Base-by-base conservation (phyloP, 30 jellyfish, hydroid and myxozoan species). In the Euphysa ruthae region DNA sequence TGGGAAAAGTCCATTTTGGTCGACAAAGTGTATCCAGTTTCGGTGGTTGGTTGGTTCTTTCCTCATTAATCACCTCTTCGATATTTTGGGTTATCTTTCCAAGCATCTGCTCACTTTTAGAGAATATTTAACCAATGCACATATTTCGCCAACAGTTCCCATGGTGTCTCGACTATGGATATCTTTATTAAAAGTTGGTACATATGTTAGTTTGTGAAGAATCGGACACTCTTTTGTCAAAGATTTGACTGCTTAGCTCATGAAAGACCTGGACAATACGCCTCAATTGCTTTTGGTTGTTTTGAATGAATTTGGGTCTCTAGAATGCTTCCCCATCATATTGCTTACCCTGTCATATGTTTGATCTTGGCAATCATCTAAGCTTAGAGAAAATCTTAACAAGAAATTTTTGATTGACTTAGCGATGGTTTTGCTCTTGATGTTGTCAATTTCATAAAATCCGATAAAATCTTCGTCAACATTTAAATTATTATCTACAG, bases 111-210 rank as follows among this genome's bases (percentile, higher is more conserved):
- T n/a, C n/a, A n/a, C n/a, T 69, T 77, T 77, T 55, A 78, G 88
- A 1, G 88, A 77, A 43, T 19, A 77, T 73, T 77, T 77, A 33
- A 77, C 93, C 54, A 66, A 49, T 14, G 61, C 84, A 32, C 85
- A 73, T 10, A 73, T 73, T 63, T 73, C 85, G n/a, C 85, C 83
- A 23, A 26, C 84, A 29, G 85, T 73, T 18, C 82, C 82, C 85
- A 73, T 73, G 15, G 69, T 43, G 46, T 73, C 50, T 8, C n/a
- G n/a, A n/a, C n/a, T n/a, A n/a, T n/a, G n/a, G n/a, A n/a, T n/a
- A n/a, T n/a, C n/a, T n/a, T n/a, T n/a, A n/a, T n/a, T n/a, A n/a
- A n/a, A n/a, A n/a, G n/a, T n/a, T n/a, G n/a, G n/a, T n/a, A n/a
- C n/a, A n/a, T n/a, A n/a, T n/a, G n/a, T n/a, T n/a, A n/a, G n/a